Conservation (phyloP, 92 coral and sea anemone species). For the Muricea muricata region DNA sequence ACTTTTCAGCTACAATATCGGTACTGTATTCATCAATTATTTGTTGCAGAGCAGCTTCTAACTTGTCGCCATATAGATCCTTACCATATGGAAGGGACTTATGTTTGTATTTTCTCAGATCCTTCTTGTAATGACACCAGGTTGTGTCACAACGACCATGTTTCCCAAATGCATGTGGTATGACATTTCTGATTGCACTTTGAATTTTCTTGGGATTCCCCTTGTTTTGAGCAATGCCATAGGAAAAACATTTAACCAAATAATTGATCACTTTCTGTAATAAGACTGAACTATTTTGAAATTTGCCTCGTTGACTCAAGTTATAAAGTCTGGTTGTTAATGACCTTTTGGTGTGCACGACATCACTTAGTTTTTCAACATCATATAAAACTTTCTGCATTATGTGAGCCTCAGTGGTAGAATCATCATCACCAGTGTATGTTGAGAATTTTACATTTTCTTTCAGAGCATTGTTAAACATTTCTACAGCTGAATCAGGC, state of each 20-base stretch:
- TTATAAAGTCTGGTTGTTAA: constrained; percentile 63
- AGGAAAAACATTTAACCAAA: constrained; percentile 33
- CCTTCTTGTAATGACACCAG: constrained; percentile 63
- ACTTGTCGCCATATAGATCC: constrained; percentile 55
- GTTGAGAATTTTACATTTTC: constrained; percentile 57
- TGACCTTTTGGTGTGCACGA: constrained; percentile 62
- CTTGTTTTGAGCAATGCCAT: constrained; percentile 21
- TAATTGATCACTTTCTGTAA: constrained; percentile 30
- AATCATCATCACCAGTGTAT: constrained; percentile 73
- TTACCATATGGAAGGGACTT: constrained; percentile 67
- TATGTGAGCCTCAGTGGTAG: constrained; percentile 65
- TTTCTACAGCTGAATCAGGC: constrained; percentile 55
- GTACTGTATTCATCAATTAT: constrained; percentile 48
- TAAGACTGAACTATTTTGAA: constrained; percentile 50
- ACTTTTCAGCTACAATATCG: constrained; percentile 56
- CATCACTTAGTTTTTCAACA: constrained; percentile 73
- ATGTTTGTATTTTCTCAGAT: constrained; percentile 42
- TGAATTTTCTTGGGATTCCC: constrained; percentile 16
- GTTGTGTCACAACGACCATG: constrained; percentile 56
- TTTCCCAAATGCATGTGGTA: constrained; percentile 72
- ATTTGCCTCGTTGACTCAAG: constrained; percentile 54
- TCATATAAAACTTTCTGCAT: constrained; percentile 57
- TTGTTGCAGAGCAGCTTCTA: constrained; percentile 33
- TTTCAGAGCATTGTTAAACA: constrained; percentile 45
- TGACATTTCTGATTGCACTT: constrained; percentile 31